Evolutionary conservation across 1,140 invertebrate genomes (phyloP).

Genomic region (Drosophila lini): DNA sequence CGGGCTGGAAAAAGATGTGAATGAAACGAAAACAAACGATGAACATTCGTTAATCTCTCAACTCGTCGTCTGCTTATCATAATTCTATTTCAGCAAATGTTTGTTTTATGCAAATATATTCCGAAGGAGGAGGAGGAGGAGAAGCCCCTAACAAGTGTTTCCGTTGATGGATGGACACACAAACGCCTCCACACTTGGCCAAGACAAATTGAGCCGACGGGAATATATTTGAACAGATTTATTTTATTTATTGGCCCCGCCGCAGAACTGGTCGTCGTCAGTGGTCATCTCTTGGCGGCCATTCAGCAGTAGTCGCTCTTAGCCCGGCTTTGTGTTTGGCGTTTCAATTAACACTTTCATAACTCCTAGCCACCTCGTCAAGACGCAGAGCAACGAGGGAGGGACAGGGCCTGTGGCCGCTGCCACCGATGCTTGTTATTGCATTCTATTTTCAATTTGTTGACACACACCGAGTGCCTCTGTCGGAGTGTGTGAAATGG

Average conservation of each 20-base stretch:
- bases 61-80: slow-evolving; percentile 59
- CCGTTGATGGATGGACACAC: slow-evolving; percentile 57
- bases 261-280: slow-evolving; percentile 34
- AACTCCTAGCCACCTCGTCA: slow-evolving; percentile 51
- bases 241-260: slow-evolving; percentile 66
- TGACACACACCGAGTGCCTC: slow-evolving; percentile 43
- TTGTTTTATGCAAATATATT: slow-evolving; percentile 56
- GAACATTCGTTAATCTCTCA: slow-evolving; percentile 62
- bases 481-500: slow-evolving; percentile 23
- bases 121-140: slow-evolving; percentile 4
- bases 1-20: slow-evolving; percentile 42
- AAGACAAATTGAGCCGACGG: slow-evolving; percentile 66
- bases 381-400: slow-evolving; percentile 25
- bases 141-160: slow-evolving; percentile 51
- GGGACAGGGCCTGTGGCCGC: slow-evolving; percentile 21
- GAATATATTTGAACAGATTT: slow-evolving; percentile 66
- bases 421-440: slow-evolving; percentile 47
- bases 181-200: slow-evolving; percentile 44
- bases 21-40: slow-evolving; percentile 37
- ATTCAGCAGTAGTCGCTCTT: slow-evolving; percentile 19
- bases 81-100: slow-evolving; percentile 52
- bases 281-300: slow-evolving; percentile 32
- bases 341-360: slow-evolving; percentile 72
- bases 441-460: slow-evolving; percentile 70
- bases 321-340: slow-evolving; percentile 41